A percentile compares a stretch with the other conserved stretches of the same genome.
Evolutionary conservation across 2,797 vertebrate species (phyloP).

Genomic region (Moxostoma hubbsi): DNA sequence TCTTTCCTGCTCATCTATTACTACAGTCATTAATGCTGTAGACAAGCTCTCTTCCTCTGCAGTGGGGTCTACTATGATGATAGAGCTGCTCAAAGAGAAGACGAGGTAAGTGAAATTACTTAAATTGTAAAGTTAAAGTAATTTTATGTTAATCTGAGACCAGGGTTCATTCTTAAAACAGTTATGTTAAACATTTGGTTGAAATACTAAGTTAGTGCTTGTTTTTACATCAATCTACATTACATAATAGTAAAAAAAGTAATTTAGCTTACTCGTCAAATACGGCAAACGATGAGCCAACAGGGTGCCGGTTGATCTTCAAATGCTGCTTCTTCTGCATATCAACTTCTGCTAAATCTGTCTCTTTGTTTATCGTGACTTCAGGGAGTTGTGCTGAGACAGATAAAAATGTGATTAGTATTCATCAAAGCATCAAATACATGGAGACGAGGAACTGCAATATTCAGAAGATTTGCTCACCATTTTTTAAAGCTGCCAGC

Average conservation of each 20-base stretch:
- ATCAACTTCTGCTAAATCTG: conserved; percentile 84
- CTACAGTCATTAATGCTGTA: conserved; percentile 85
- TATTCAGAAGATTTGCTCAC: conserved; percentile 71
- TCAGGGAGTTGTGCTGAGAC: conserved; percentile 85
- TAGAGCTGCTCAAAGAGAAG: conserved; percentile 73
- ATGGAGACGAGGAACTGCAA: not conserved
- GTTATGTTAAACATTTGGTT: not conserved
- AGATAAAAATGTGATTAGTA: not conserved
- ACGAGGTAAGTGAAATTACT: not conserved
- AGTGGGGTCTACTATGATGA: conserved; percentile 90
- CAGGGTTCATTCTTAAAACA: no score
- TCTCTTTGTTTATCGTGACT: conserved; percentile 87
- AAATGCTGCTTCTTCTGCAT: conserved; percentile 81
- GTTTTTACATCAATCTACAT: no score
- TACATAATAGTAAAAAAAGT: no score
- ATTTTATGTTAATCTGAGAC: no score
- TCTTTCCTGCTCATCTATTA: conserved; percentile 86
- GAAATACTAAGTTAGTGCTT: no score
- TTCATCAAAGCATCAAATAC: not conserved
- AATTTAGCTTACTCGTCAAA: conserved; percentile 85
- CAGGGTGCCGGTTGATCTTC: conserved; percentile 83
- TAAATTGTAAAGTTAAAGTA: no score
- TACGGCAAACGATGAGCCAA: conserved; percentile 89
- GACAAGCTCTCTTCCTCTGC: conserved; percentile 90
- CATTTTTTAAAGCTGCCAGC: conserved; percentile 90